Percentiles rank a stretch among this genome's conserved stretches.
phyloP scores from a whole-genome alignment of 2,888 invertebrate species.

The Ormyrus labotus region DNA sequence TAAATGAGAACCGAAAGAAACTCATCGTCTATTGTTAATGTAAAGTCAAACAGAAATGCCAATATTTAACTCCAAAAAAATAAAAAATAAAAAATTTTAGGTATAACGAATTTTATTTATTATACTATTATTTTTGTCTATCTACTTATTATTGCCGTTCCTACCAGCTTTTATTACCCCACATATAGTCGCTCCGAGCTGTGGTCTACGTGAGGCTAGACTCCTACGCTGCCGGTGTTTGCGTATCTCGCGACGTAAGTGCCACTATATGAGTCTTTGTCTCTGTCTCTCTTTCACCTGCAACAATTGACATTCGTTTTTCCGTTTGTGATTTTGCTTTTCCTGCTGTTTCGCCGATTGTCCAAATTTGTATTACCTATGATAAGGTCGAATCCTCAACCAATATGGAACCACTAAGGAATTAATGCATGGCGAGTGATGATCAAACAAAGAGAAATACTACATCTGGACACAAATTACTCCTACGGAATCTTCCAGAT shows the following conservation, averaged over 20 bases:
- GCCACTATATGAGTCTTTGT: neutral
- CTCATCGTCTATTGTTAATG: too few relatives aligned
- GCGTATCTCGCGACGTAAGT: conserved; percentile 40
- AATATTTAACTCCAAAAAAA: too few relatives aligned
- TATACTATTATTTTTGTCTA: conserved; percentile 10
- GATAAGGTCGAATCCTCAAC: conserved; percentile 76
- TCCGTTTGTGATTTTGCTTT: too few relatives aligned
- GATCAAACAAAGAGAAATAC: conserved; percentile 64
- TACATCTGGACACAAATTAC: conserved; percentile 69
- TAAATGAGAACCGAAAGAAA: too few relatives aligned
- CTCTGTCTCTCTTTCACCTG: too few relatives aligned
- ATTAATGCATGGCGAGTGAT: conserved; percentile 73
- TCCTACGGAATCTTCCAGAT: conserved; percentile 79
- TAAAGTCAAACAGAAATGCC: too few relatives aligned
- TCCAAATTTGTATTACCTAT: neutral
- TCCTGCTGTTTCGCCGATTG: too few relatives aligned
- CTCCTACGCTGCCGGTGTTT: neutral
- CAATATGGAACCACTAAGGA: conserved; percentile 85
- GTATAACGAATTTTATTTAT: too few relatives aligned
- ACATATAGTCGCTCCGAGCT: neutral
- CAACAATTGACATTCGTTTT: too few relatives aligned
- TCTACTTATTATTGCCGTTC: conserved; percentile 20
- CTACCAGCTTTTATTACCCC: conserved; percentile 32
- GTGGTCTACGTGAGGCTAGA: neutral
- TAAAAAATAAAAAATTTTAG: too few relatives aligned